phyloP scores from a whole-genome alignment of 2,888 invertebrate genomes.

The Gymnocheta viridis region DNA sequence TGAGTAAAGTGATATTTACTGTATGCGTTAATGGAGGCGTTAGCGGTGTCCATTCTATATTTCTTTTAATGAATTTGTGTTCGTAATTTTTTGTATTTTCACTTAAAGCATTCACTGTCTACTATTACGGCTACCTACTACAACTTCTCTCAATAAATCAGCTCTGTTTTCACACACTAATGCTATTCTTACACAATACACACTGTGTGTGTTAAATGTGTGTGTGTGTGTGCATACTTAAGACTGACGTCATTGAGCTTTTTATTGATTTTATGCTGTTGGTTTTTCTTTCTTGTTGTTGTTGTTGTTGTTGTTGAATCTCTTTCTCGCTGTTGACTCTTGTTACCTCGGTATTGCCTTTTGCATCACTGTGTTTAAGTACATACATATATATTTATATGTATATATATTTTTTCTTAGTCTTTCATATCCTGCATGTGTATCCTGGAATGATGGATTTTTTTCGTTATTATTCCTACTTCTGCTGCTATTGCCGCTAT shows the following conservation, averaged over 20 bases:
- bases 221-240: conserved; percentile 60
- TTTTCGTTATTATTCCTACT: neutral
- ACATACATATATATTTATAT: too few species aligned
- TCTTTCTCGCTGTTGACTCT: neutral
- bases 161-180: neutral
- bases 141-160: conserved; percentile 14
- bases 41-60: conserved; percentile 1
- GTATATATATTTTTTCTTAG: neutral
- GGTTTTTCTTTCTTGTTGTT: neutral
- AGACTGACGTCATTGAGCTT: conserved; percentile 80
- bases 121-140: conserved; percentile 27
- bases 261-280: conserved; percentile 77
- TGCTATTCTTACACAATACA: neutral
- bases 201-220: neutral
- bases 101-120: neutral
- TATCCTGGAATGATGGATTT: neutral
- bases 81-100: conserved; percentile 16
- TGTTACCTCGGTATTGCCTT: conserved; percentile 33
- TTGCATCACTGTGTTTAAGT: conserved; percentile 16
- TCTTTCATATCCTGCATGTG: conserved; percentile 29
- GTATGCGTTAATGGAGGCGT: neutral
- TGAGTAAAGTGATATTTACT: neutral
- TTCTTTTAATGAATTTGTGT: conserved; percentile 22
- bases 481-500: neutral
- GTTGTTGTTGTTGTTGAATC: conserved; percentile 12